phyloP scores from a whole-genome alignment of 2,797 vertebrate species.

The Lacerta agilis region DNA sequence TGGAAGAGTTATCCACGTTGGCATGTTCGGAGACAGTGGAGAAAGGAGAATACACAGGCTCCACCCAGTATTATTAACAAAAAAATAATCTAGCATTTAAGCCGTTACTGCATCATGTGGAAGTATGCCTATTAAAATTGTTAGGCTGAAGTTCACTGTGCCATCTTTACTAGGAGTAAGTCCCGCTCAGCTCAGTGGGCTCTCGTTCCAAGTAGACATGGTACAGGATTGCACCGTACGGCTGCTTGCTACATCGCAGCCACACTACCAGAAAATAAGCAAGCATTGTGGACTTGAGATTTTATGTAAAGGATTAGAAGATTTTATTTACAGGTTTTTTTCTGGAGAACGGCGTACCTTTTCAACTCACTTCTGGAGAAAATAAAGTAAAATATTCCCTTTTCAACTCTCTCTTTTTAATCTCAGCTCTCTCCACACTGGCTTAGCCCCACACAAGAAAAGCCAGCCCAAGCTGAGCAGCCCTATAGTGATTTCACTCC shows the following conservation, averaged over 20 bases:
- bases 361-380: neutral
- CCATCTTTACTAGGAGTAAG: neutral
- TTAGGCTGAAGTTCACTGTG: neutral
- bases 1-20: conserved; percentile 48
- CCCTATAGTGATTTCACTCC: neutral
- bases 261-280: neutral
- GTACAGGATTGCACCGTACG: fast-evolving
- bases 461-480: neutral
- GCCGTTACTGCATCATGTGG: neutral
- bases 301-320: neutral
- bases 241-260: neutral
- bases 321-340: neutral
- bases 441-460: neutral
- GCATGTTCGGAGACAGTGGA: neutral
- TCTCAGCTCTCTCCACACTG: neutral
- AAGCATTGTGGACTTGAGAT: neutral
- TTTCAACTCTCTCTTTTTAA: neutral
- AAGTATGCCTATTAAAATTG: conserved; percentile 9
- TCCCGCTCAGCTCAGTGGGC: neutral
- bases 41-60: conserved; percentile 22
- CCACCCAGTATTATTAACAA: conserved; percentile 37
- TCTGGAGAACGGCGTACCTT: neutral
- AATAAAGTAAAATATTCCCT: neutral
- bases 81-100: conserved; percentile 50
- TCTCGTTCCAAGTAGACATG: neutral